These are phyloP conservation scores for Misgurnus mizolepis DNA, from an alignment of 2,113 vertebrate genomes.

Conservation along the genomic window DNA sequence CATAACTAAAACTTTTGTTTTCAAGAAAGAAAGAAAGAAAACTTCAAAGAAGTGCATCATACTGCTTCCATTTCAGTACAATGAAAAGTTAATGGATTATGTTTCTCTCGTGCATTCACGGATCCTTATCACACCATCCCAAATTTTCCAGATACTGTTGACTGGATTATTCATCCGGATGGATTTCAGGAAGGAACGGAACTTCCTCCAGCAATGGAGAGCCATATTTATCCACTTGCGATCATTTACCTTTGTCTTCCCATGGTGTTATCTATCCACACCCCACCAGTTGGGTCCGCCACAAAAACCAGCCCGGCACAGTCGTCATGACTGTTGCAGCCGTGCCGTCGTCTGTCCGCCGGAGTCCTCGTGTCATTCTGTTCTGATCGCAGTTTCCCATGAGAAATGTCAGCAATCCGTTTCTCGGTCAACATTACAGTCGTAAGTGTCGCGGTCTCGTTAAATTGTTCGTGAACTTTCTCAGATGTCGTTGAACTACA, in stretches of 20 bases:
- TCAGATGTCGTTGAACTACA: conserved; percentile 63
- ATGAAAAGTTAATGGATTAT: not conserved
- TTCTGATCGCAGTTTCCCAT: not conserved
- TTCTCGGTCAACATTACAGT: conserved; percentile 56
- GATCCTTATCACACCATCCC: not conserved
- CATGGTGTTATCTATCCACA: conserved; percentile 73
- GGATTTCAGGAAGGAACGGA: conserved; percentile 5
- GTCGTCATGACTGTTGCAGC: conserved; percentile 53
- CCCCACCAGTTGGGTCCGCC: conserved; percentile 74
- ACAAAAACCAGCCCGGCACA: conserved; percentile 69
- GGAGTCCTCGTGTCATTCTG: conserved; percentile 22
- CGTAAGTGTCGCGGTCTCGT: conserved; percentile 28
- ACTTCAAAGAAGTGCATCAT: not conserved
- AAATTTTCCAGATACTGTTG: not conserved
- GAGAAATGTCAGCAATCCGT: not conserved
- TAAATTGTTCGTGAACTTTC: conserved; percentile 54
- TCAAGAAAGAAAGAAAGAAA: conserved; percentile 52
- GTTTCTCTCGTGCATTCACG: not conserved
- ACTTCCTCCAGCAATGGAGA: not conserved
- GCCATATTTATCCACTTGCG: conserved; percentile 7
- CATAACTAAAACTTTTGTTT: no score
- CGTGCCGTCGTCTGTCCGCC: conserved; percentile 35
- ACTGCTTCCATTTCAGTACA: not conserved
- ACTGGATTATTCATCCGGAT: not conserved
- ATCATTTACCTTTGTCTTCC: conserved; percentile 63